Conservation (phyloP, 2,113 vertebrate genomes). For the Baryphthengus martii region DNA sequence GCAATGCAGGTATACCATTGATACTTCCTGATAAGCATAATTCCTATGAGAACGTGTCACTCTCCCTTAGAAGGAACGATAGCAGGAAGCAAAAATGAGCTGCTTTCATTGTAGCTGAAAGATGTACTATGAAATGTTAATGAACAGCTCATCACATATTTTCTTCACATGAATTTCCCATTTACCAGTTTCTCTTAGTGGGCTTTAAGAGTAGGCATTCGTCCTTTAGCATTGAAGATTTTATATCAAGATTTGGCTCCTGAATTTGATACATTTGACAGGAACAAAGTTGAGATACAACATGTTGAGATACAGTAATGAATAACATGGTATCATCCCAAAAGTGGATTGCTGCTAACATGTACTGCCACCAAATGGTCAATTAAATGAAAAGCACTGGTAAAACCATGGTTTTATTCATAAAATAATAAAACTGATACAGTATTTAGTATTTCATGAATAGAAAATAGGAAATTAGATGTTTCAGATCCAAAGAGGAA, state of each 20-base stretch:
- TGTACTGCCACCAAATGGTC: conserved; percentile 74
- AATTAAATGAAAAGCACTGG: conserved; percentile 33
- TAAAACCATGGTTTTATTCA: neutral
- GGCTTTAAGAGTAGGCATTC: neutral
- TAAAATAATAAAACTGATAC: neutral
- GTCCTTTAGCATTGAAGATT: neutral
- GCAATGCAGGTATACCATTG: neutral
- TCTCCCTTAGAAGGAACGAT: neutral
- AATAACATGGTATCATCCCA: neutral
- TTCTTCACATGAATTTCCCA: neutral
- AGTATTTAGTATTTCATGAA: neutral
- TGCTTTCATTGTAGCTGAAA: neutral
- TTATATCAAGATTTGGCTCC: neutral
- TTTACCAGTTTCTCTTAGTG: neutral
- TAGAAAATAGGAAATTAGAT: neutral
- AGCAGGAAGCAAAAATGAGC: neutral
- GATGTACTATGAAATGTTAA: neutral
- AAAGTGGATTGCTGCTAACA: conserved; percentile 37
- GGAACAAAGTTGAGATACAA: neutral
- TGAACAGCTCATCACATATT: neutral
- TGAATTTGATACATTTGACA: neutral
- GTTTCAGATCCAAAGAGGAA: neutral
- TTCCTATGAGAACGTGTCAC: neutral
- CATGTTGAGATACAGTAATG: neutral
- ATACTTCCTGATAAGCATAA: neutral